Evolutionary conservation across 2,888 invertebrate species (phyloP), one percentile per base, ranked within the genome.

Genomic region (Chloromyia formosa): DNA sequence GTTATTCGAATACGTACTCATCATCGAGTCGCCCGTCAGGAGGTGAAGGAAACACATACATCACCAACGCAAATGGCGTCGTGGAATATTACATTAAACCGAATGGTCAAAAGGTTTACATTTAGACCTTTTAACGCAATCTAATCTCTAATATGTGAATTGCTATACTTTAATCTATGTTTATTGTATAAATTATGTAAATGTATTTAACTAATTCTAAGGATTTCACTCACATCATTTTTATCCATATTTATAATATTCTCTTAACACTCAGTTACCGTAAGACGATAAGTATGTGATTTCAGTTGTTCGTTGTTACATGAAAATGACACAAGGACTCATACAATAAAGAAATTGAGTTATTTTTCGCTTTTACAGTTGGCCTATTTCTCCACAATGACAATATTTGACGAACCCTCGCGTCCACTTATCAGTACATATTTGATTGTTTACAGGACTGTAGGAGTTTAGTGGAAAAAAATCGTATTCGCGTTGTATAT

Each of bases 71-170:
- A 10, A 72, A 75, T 40, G 79, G 79, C 12, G 77, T 77, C 18
- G 76, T 78, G 16, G 79, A 78, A 18, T 77, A 79, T 53, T 78
- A 76, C n/a, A 76, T 79, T 40, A 78, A 77, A 56, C 77, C 73
- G 20, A 23, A 22, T 10, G 78, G 78, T 16, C 58, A 75, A 27
- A 78, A 78, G 18, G 72, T 78, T 18, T 78, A 77, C 54, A 74
- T 78, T 12, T 14, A 66, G 45, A 9, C 1, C 10, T 18, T 16
- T n/a, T n/a, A n/a, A n/a, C n/a, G n/a, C n/a, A n/a, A 10, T 61
- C 12, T 61, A 61, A 49, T n/a, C n/a, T 23, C 14, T 61, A 61
- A 35, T n/a, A 27, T 14, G 4, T 14, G 10, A 12, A 42, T 42
- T 42, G 42, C 12, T 42, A 42, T 42, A 42, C 7, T 9, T 42